A percentile compares a stretch with the other conserved stretches of the same genome.
Conservation (phyloP, 1,140 invertebrate genomes). For the Cryptotermes secundus region DNA sequence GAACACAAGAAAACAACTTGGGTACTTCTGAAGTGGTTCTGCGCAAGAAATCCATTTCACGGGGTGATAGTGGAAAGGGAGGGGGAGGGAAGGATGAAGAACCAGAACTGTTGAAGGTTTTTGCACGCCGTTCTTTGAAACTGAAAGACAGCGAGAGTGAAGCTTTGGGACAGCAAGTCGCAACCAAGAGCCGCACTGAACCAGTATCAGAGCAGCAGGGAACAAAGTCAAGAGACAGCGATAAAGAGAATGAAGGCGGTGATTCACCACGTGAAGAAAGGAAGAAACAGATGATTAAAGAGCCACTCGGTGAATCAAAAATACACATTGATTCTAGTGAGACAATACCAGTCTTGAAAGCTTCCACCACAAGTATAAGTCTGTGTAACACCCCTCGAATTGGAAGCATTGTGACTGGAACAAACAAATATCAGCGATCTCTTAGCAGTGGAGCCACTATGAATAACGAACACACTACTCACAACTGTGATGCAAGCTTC, state of each 20-base stretch:
- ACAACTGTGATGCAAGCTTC: neutral
- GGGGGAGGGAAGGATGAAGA: slow-evolving; percentile 58
- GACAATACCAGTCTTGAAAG: slow-evolving; percentile 12
- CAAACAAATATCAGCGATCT: neutral
- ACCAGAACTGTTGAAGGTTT: slow-evolving; percentile 77
- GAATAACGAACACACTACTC: neutral
- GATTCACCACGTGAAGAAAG: slow-evolving; percentile 47
- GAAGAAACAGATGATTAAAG: slow-evolving; percentile 43
- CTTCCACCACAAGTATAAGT: neutral
- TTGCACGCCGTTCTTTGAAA: slow-evolving; percentile 72
- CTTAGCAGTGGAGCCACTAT: slow-evolving; percentile 29
- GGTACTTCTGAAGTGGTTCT: slow-evolving; percentile 26
- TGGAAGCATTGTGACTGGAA: neutral
- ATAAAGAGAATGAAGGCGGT: slow-evolving; percentile 63
- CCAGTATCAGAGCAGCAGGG: slow-evolving; percentile 38
- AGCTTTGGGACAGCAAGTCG: slow-evolving; percentile 55
- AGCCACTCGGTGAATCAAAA: slow-evolving; percentile 50
- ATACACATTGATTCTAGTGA: slow-evolving; percentile 38
- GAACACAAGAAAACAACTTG: neutral
- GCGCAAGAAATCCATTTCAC: slow-evolving; percentile 27
- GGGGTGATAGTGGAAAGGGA: neutral
- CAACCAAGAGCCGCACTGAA: slow-evolving; percentile 45
- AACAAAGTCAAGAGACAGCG: slow-evolving; percentile 60
- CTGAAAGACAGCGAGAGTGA: slow-evolving; percentile 67
- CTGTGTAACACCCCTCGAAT: neutral